Percentiles rank a stretch among this genome's conserved stretches.
Conservation (phyloP, 2,797 vertebrate genomes). For the Lithobates sylvaticus region DNA sequence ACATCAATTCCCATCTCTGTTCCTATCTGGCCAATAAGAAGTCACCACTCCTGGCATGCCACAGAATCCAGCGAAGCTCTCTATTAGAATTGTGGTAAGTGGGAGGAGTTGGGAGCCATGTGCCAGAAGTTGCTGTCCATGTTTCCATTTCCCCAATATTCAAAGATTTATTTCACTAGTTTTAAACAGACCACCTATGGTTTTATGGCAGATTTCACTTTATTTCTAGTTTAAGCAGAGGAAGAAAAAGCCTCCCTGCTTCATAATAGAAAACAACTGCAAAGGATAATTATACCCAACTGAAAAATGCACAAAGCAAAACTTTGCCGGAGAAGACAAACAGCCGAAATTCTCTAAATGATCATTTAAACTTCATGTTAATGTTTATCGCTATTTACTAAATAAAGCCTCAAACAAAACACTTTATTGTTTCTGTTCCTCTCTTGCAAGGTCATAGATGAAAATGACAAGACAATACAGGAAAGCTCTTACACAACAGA, state of each 20-base stretch:
- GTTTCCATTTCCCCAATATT: neutral
- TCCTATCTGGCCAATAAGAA: no score
- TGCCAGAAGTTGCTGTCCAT: no score
- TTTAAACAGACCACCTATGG: no score
- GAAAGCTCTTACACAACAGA: neutral
- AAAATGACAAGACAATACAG: constrained; percentile 48
- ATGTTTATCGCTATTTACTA: neutral
- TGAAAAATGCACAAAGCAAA: neutral
- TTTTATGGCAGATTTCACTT: no score
- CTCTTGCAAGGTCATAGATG: constrained; percentile 33
- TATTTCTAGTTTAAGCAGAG: neutral
- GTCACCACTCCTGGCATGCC: no score
- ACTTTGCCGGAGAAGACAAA: neutral
- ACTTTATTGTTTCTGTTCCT: neutral
- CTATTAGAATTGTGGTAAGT: neutral
- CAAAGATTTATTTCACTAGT: neutral
- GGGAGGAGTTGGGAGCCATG: neutral
- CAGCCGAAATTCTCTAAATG: neutral
- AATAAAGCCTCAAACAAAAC: constrained; percentile 22
- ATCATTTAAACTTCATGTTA: neutral
- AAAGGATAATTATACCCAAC: neutral
- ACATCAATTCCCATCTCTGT: no score
- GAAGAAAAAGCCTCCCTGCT: neutral
- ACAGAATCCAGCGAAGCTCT: no score
- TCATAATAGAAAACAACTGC: neutral